Evolutionary conservation across 1,140 invertebrate species (phyloP).

Genomic region (Parapsyche elsis): DNA sequence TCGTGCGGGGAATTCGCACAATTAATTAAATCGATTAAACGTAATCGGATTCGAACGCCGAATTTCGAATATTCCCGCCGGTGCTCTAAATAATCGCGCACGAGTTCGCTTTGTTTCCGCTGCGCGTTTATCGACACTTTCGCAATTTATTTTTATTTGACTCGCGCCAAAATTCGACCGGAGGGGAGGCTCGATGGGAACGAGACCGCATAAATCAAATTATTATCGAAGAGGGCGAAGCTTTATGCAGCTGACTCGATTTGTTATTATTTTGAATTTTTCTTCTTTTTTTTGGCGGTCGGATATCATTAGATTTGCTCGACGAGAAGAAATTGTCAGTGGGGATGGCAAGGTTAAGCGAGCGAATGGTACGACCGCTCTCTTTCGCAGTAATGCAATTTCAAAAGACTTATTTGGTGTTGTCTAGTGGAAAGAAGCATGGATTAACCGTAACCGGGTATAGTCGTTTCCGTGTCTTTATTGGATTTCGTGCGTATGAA

Average conservation of each 20-base stretch:
- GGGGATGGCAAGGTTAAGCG: no score
- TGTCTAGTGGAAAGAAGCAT: background rate
- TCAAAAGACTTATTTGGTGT: background rate
- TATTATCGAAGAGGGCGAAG: conserved; percentile 5
- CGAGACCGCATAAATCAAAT: background rate
- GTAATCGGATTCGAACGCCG: background rate
- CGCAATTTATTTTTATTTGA: conserved; percentile 30
- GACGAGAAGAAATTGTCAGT: no score
- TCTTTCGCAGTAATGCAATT: conserved; percentile 1
- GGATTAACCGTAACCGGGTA: background rate
- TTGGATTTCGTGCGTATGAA: conserved; percentile 6
- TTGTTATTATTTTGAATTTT: background rate
- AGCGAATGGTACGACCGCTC: background rate
- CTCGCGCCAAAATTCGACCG: background rate
- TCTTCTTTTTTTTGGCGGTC: background rate
- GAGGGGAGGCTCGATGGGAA: no score
- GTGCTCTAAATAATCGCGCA: conserved; percentile 31
- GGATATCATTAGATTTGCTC: conserved; percentile 11
- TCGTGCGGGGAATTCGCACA: conserved; percentile 27
- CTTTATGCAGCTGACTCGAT: background rate
- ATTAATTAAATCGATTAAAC: conserved; percentile 32
- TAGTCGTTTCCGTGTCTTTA: background rate
- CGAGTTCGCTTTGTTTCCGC: conserved; percentile 30
- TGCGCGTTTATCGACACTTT: conserved; percentile 25
- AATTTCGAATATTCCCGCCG: conserved; percentile 30